phyloP scores from a whole-genome alignment of 2,797 vertebrate genomes.

The Cossypha polioptera region DNA sequence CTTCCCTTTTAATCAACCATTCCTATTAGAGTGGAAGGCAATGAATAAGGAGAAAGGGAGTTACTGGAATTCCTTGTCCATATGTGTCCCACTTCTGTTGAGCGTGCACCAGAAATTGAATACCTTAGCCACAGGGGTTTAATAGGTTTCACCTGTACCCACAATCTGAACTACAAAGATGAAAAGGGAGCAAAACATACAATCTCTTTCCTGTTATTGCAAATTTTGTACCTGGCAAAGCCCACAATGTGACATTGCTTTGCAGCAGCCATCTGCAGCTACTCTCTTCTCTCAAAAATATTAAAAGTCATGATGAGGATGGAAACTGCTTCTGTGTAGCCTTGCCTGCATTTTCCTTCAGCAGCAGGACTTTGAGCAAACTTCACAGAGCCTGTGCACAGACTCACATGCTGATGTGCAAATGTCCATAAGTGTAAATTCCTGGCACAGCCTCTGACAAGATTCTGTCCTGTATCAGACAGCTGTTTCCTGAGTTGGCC shows the following conservation, averaged over 20 bases:
- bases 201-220: constrained; percentile 34
- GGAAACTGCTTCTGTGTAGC: background rate
- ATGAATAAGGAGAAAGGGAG: background rate
- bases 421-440: background rate
- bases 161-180: background rate
- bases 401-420: background rate
- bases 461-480: background rate
- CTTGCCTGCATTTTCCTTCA: background rate
- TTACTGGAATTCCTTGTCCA: constrained; percentile 29
- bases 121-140: constrained; percentile 11
- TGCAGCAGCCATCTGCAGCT: background rate
- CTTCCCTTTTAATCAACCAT: background rate
- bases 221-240: constrained; percentile 43
- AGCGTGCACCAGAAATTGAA: background rate
- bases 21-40: background rate
- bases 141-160: constrained; percentile 45
- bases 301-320: background rate
- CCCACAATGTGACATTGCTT: background rate
- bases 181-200: constrained; percentile 12
- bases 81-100: background rate
- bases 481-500: background rate
- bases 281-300: background rate
- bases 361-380: background rate
- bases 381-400: background rate
- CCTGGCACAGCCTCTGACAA: background rate